Evolutionary conservation across 2,113 vertebrate genomes (phyloP).

Genomic region (Budorcas taxicolor): DNA sequence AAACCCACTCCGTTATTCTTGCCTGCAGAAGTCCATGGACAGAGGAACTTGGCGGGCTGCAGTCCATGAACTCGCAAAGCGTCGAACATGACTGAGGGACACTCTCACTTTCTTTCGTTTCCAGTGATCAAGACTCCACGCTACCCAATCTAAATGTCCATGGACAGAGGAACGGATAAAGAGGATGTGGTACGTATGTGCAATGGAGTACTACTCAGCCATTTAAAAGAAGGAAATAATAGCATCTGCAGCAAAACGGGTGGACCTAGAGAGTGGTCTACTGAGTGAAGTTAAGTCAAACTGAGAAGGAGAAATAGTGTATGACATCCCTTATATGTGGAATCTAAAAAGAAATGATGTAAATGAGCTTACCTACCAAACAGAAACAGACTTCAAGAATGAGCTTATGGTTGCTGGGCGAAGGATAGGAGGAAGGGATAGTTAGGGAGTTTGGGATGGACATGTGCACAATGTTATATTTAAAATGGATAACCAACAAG

Average conservation of each 20-base stretch:
- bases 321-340: not conserved
- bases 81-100: not conserved
- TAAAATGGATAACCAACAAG: not conserved
- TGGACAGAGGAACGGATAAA: not conserved
- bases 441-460: not conserved
- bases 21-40: not conserved
- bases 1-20: not conserved
- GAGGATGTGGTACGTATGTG: not conserved
- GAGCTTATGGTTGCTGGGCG: not conserved
- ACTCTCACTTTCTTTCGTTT: not conserved
- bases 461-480: not conserved
- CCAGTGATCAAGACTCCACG: not conserved
- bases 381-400: not conserved
- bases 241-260: not conserved
- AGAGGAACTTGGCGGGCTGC: not conserved
- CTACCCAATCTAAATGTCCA: not conserved
- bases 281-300: not conserved
- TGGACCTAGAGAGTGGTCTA: not conserved
- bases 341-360: not conserved
- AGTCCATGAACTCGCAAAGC: not conserved
- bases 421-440: not conserved
- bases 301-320: not conserved
- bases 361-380: not conserved
- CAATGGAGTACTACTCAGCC: not conserved
- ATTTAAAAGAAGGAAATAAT: not conserved